These are phyloP conservation scores for Sarcophaga variegata DNA, from an alignment of 2,888 invertebrate species.

Conservation along the genomic window DNA sequence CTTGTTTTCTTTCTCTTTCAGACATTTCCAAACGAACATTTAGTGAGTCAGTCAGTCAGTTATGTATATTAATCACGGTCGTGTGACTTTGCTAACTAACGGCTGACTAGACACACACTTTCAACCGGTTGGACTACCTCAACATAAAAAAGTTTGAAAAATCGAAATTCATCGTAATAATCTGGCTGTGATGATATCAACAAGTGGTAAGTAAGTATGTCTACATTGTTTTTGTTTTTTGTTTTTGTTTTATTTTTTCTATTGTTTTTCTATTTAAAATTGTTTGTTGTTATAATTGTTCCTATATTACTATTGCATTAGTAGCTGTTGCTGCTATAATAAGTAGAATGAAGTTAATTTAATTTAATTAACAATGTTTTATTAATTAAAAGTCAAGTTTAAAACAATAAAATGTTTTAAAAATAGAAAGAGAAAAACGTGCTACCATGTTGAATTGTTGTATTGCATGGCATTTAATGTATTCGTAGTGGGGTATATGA, in stretches of 20 bases:
- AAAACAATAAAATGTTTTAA: constrained; percentile 24
- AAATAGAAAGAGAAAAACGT: constrained; percentile 30
- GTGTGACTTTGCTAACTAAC: constrained; percentile 51
- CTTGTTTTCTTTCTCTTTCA: background rate
- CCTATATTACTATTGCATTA: too few species aligned
- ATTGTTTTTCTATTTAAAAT: constrained; percentile 15
- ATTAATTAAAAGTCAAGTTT: constrained; percentile 42
- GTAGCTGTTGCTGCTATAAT: constrained; percentile 21
- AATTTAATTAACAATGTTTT: constrained; percentile 62
- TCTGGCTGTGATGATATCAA: background rate
- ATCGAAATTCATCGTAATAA: background rate
- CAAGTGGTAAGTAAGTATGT: too few species aligned
- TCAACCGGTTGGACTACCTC: constrained; percentile 15
- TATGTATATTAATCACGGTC: constrained; percentile 57
- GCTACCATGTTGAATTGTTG: constrained; percentile 23
- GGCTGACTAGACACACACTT: background rate
- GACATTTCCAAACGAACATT: too few species aligned
- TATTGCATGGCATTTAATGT: background rate
- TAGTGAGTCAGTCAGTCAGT: constrained; percentile 3
- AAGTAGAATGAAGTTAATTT: constrained; percentile 55
- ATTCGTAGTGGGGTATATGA: too few species aligned
- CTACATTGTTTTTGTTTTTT: constrained; percentile 1
- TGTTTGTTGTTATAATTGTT: background rate
- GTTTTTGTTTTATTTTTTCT: background rate
- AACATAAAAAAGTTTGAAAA: constrained; percentile 4